Percentiles rank a stretch among this genome's conserved stretches.
These are phyloP conservation scores for Brienomyrus longianalis DNA, from an alignment of 2,113 vertebrate genomes.

Conservation along the genomic window DNA sequence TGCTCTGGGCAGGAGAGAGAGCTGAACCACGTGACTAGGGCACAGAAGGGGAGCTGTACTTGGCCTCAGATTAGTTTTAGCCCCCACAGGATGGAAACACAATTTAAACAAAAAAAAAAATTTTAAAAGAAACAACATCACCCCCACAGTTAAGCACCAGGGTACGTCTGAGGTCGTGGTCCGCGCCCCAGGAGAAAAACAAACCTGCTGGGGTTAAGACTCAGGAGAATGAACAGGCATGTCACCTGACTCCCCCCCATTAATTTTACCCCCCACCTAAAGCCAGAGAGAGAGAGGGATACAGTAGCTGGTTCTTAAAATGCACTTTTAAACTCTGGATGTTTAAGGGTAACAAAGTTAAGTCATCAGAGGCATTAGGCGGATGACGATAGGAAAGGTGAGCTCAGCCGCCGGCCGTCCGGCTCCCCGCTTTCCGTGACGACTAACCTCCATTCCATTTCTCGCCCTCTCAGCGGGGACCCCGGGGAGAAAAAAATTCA, in stretches of 20 bases:
- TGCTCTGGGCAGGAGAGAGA: not conserved
- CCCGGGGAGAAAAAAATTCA: slow-evolving; percentile 80
- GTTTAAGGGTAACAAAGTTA: slow-evolving; percentile 72
- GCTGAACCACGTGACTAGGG: not conserved
- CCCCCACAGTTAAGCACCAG: not conserved
- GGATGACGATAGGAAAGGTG: slow-evolving; percentile 65
- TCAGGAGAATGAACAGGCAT: not conserved
- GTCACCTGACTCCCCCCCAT: not conserved
- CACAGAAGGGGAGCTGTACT: not conserved
- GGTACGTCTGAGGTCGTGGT: not conserved
- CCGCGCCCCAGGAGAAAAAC: not conserved
- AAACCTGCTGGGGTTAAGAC: not conserved
- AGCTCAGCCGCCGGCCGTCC: slow-evolving; percentile 55
- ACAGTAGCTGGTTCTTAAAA: not conserved
- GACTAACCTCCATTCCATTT: slow-evolving; percentile 69
- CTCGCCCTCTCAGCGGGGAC: slow-evolving; percentile 61
- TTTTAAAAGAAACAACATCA: not conserved
- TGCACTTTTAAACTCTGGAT: slow-evolving; percentile 29
- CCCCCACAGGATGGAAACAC: not conserved
- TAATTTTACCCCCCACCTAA: not conserved
- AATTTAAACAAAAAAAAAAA: not conserved
- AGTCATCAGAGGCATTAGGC: slow-evolving; percentile 63
- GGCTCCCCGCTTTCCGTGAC: slow-evolving; percentile 55
- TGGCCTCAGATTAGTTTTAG: not conserved
- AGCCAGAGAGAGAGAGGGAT: not conserved